phyloP scores from a whole-genome alignment of 2,888 invertebrate genomes.

The Lottia gigantea region DNA sequence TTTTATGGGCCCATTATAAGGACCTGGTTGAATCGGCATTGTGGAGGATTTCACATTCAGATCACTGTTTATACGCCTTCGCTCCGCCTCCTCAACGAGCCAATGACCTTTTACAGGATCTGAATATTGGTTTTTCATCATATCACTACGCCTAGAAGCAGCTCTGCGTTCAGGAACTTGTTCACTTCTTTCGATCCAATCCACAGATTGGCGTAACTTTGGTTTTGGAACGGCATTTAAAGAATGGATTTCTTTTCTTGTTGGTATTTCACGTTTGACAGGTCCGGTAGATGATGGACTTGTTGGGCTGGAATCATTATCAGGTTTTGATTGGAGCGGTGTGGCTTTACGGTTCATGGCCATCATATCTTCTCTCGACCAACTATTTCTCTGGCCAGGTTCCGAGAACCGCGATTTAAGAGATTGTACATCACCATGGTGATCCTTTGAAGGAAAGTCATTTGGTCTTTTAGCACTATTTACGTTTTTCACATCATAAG shows the following conservation, averaged over 20 bases:
- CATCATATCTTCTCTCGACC: conserved; percentile 52
- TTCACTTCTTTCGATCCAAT: conserved; percentile 36
- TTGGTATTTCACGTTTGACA: conserved; percentile 40
- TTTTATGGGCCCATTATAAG: conserved; percentile 42
- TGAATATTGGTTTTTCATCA: conserved; percentile 43
- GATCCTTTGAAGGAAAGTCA: background rate
- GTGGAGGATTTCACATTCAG: conserved; percentile 18
- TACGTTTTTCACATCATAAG: background rate
- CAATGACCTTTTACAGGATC: conserved; percentile 76
- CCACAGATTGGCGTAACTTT: conserved; percentile 35
- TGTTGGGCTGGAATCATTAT: conserved; percentile 16
- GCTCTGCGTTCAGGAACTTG: background rate
- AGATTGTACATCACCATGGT: background rate
- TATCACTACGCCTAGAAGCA: conserved; percentile 40
- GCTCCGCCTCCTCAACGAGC: conserved; percentile 93
- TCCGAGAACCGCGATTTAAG: background rate
- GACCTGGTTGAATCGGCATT: conserved; percentile 29
- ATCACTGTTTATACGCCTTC: conserved; percentile 73
- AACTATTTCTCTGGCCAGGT: background rate
- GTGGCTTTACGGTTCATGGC: conserved; percentile 57
- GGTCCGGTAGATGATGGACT: conserved; percentile 19
- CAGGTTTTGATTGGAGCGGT: conserved; percentile 44
- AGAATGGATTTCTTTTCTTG: conserved; percentile 46
- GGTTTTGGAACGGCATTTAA: conserved; percentile 58
- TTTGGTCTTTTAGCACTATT: background rate